Conservation (phyloP, 2,888 invertebrate species). For the Gisinianus flammeolus region DNA sequence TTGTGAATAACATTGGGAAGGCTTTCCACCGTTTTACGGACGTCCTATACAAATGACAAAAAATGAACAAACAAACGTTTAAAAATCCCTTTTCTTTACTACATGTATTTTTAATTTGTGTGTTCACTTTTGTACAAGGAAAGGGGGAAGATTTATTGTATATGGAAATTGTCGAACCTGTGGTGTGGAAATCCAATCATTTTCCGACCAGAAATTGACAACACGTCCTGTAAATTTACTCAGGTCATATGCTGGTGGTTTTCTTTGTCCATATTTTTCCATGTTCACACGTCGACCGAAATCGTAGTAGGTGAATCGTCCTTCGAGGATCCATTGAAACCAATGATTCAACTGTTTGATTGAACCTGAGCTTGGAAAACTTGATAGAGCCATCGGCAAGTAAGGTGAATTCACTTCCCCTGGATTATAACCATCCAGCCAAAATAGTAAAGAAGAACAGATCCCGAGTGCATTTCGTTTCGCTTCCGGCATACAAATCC, state of each 20-base stretch:
- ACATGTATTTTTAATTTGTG: too few relatives aligned
- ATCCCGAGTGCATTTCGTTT: background rate
- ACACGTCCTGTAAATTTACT: conserved; percentile 21
- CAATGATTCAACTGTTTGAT: conserved; percentile 24
- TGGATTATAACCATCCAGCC: conserved; percentile 19
- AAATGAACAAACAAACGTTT: background rate
- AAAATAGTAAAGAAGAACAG: background rate
- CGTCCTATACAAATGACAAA: conserved; percentile 64
- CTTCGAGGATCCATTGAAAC: conserved; percentile 25
- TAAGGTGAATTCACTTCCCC: conserved; percentile 8
- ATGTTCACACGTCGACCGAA: conserved; percentile 42
- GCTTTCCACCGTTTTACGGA: conserved; percentile 65
- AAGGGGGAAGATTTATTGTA: too few relatives aligned
- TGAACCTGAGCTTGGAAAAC: conserved; percentile 24
- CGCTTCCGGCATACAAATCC: conserved; percentile 22
- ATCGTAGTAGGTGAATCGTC: conserved; percentile 61
- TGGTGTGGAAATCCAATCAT: conserved; percentile 33
- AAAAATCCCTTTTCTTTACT: too few relatives aligned
- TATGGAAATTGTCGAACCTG: conserved; percentile 11
- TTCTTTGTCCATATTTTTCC: background rate
- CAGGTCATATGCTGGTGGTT: conserved; percentile 38
- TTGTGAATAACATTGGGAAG: conserved; percentile 68
- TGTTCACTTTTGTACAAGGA: background rate
- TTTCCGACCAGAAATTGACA: conserved; percentile 31
- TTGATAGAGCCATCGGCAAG: conserved; percentile 2